Conservation (phyloP, 2,113 vertebrate genomes). For the Mormyrus iriodes region DNA sequence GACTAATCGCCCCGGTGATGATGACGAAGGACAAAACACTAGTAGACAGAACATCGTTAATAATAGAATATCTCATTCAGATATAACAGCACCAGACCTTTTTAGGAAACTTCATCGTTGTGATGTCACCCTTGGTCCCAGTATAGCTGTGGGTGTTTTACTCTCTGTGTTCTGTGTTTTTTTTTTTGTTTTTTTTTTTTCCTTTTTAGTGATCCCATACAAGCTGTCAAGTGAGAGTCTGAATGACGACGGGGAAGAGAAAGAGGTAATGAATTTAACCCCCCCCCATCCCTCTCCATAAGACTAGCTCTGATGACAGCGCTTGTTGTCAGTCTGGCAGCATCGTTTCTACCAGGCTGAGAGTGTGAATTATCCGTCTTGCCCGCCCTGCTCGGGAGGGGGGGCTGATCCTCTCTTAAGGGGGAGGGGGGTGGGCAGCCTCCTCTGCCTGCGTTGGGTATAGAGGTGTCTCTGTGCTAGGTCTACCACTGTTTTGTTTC, state of each 20-base stretch:
- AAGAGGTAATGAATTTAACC: constrained; percentile 71
- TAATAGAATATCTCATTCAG: background rate
- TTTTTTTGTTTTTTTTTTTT: constrained; percentile 7
- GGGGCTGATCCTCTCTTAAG: background rate
- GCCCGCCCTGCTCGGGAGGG: background rate
- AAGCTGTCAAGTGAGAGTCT: constrained; percentile 88
- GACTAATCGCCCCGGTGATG: background rate
- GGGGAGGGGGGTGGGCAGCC: background rate
- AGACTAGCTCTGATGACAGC: background rate
- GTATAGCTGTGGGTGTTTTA: background rate
- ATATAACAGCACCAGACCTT: background rate
- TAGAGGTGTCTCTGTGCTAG: background rate
- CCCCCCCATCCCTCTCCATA: background rate
- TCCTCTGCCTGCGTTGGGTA: background rate
- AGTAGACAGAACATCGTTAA: background rate
- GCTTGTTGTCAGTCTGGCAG: background rate
- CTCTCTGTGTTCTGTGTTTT: constrained; percentile 8
- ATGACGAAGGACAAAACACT: background rate
- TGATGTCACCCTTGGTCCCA: background rate
- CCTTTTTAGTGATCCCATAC: constrained; percentile 64
- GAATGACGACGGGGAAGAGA: constrained; percentile 87
- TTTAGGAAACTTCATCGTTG: background rate
- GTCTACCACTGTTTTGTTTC: background rate
- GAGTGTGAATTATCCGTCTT: background rate
- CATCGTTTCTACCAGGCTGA: background rate